Evolutionary conservation across 2,113 vertebrate genomes (phyloP), one percentile per base, ranked within the genome.

Genomic region (Cygnus buccinator): DNA sequence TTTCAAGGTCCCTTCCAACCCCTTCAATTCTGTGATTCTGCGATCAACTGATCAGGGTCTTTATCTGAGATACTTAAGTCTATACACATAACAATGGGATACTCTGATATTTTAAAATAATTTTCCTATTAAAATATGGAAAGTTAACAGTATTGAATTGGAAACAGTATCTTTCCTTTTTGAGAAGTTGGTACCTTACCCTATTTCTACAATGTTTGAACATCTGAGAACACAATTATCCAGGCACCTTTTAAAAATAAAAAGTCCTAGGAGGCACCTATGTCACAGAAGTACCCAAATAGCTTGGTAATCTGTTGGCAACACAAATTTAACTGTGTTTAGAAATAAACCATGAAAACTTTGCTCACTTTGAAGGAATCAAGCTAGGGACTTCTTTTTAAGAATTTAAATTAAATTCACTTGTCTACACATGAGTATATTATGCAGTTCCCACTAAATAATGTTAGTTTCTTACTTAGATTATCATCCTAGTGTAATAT

Each of bases 401-500:
- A 72, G 44, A 73, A 83, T 70, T 67, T 70, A 61, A 79, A 86
- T 61, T 63, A 71, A 75, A 79, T 26, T 23, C n/a, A 90, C 50
- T 87, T 96, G 68, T 91, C 89, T 87, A 59, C 37, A 52, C 22
- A 16, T 19, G 7, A 89, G 20, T 43, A 52, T 55, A 71, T 78
- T 57, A 71, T 54, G 70, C 35, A 62, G 26, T 87, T 93, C 23
- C 83, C 68, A 52, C 11, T 33, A 57, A 89, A 90, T 8, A 67
- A 50, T 41, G 14, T 6, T 37, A 55, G 55, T 43, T 55, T 50
- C 50, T 74, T 85, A 91, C 91, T 84, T 95, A 48, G 43, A 82
- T 87, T 84, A 95, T 39, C 61, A 68, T 66, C 41, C 23, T 48
- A 90, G 43, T 86, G 50, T 73, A 90, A 92, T 48, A 89, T 35